Percentiles rank a stretch among this genome's conserved stretches.
These are phyloP conservation scores for Acheta domesticus DNA, from an alignment of 2,888 invertebrate species.

Conservation along the genomic window DNA sequence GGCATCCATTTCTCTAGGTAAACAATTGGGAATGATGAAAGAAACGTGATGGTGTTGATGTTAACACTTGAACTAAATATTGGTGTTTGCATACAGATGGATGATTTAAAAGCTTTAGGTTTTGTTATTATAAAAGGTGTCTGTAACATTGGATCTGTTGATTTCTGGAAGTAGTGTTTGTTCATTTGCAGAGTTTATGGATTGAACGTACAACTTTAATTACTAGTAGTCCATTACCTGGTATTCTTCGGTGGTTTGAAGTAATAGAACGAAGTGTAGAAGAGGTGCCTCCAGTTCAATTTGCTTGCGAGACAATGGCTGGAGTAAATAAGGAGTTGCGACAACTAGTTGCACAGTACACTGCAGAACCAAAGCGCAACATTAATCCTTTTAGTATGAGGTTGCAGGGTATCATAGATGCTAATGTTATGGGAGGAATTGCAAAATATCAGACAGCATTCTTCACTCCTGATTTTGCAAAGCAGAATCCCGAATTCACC, in stretches of 20 bases:
- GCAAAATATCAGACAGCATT: conserved; percentile 95
- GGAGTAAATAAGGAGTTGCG: conserved; percentile 82
- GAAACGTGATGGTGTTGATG: too few relatives aligned
- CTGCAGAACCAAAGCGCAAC: conserved; percentile 74
- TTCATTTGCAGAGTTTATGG: conserved; percentile 72
- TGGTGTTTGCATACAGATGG: too few relatives aligned
- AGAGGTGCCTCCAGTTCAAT: conserved; percentile 78
- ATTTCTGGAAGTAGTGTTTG: not conserved
- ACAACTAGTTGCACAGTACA: conserved; percentile 74
- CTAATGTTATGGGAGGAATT: conserved; percentile 93
- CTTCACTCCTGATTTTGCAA: conserved; percentile 73
- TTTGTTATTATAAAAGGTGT: too few relatives aligned
- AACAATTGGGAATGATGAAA: too few relatives aligned
- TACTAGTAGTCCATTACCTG: conserved; percentile 79
- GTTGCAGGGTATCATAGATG: conserved; percentile 88
- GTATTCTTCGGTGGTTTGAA: conserved; percentile 91
- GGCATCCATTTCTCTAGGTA: too few relatives aligned
- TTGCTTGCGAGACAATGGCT: conserved; percentile 92
- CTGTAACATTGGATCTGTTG: too few relatives aligned
- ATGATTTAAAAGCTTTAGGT: too few relatives aligned
- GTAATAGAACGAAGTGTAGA: conserved; percentile 71
- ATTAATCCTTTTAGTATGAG: conserved; percentile 92
- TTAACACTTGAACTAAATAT: too few relatives aligned
- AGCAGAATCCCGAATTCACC: conserved; percentile 57
- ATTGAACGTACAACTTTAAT: conserved; percentile 86